phyloP scores from a whole-genome alignment of 2,113 vertebrate species.

The Brachyhypopomus gauderio region DNA sequence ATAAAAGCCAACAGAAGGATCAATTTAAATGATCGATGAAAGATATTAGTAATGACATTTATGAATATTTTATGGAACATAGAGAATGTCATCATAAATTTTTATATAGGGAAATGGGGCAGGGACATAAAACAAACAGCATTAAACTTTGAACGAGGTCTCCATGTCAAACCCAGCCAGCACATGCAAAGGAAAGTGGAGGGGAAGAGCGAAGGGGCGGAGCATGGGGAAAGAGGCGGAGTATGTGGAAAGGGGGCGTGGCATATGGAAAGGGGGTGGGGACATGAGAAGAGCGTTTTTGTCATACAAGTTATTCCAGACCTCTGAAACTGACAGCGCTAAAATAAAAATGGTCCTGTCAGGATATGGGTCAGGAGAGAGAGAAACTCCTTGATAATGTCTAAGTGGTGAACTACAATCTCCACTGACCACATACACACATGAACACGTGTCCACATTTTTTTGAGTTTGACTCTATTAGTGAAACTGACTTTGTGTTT shows the following conservation, averaged over 20 bases:
- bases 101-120: conserved; percentile 81
- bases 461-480: no score
- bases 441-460: no score
- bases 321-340: conserved; percentile 30
- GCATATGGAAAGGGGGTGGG: neutral
- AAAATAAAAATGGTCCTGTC: conserved; percentile 42
- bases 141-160: conserved; percentile 78
- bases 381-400: no score
- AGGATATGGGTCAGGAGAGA: neutral
- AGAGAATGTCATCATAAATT: conserved; percentile 80
- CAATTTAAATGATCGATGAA: conserved; percentile 83
- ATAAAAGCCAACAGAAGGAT: conserved; percentile 77
- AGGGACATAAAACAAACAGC: conserved; percentile 83
- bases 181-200: conserved; percentile 62
- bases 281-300: conserved; percentile 45
- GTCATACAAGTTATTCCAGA: conserved; percentile 51
- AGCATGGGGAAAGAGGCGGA: conserved; percentile 25
- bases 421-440: no score
- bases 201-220: neutral
- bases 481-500: no score
- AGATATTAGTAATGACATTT: conserved; percentile 84
- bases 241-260: no score
- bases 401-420: no score
- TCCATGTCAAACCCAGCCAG: conserved; percentile 67
- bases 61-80: conserved; percentile 83